Evolutionary conservation across 2,113 vertebrate species (phyloP), one percentile per base, ranked within the genome.

Genomic region (Tachycineta bicolor): DNA sequence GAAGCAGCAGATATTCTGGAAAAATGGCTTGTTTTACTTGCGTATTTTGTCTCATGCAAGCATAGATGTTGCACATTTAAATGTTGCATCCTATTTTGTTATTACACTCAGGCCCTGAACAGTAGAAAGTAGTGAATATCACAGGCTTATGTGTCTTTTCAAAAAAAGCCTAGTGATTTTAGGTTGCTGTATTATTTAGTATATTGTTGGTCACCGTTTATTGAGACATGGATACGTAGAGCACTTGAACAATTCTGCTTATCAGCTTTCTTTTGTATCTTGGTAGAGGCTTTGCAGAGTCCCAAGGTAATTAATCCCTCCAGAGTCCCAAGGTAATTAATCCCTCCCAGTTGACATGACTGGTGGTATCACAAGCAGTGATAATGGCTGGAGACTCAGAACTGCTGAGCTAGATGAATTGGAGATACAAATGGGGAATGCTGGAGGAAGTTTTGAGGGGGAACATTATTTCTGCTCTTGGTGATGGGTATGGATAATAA

Each of bases 31-130:
- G 15, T 62, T 10, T 79, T 46, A 11, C 8, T 16, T 29, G 3
- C 0, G 0, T 82, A 1, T 82, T 82, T 68, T 41, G 3, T 52
- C 10, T 56, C 46, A 23, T 24, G 21, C 20, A 49, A 23, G 7
- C 24, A 8, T 18, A 46, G 31, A 9, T 77, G 14, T 31, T 56
- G 14, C 0, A n/a, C 0, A 0, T 46, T 37, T 52, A 56, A 64
- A 6, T 56, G 6, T 41, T 82, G 23, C 6, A 25, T 20, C 14
- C 20, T 23, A 26, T 52, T 81, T 82, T 82, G 16, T 53, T 87
- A 24, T 5, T 34, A 26, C n/a, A 20, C 6, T 82, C 7, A 1
- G 33, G 19, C 19, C 26, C 11, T 25, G 19, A 90, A 52, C n/a
- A 41, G 5, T 12, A 16, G 2, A 6, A 62, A 34, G 11, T n/a